Conservation (phyloP, 2,797 vertebrate species). For the Selene dorsalis region DNA sequence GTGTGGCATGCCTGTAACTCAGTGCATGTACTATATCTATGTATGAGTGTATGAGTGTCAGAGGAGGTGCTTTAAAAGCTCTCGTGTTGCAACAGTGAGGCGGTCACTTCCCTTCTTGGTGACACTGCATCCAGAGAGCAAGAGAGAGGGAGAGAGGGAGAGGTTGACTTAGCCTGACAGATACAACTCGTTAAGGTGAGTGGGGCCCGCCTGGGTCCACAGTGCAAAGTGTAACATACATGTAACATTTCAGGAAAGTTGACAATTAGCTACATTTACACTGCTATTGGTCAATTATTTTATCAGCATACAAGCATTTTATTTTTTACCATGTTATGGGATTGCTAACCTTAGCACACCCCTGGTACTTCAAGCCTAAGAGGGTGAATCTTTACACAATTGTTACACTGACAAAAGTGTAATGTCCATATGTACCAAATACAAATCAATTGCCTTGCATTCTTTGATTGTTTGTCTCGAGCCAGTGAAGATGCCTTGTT, state of each 20-base stretch:
- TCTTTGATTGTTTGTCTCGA: not conserved
- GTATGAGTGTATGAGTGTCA: constrained; percentile 14
- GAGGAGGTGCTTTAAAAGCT: constrained; percentile 42
- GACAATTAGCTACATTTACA: too few species aligned
- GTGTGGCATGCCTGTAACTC: constrained; percentile 29
- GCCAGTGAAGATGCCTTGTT: not conserved
- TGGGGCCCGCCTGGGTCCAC: not conserved
- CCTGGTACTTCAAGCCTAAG: too few species aligned
- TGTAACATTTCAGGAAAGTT: too few species aligned
- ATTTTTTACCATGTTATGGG: not conserved
- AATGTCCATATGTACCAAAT: not conserved
- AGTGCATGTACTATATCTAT: not conserved
- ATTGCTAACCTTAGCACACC: too few species aligned
- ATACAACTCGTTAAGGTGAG: not conserved
- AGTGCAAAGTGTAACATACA: too few species aligned
- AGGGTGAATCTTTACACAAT: not conserved
- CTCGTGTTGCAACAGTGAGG: constrained; percentile 58
- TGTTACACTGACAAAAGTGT: not conserved
- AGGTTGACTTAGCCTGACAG: not conserved
- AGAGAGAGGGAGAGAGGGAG: too few species aligned
- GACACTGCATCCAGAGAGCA: not conserved
- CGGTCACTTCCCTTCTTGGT: constrained; percentile 62
- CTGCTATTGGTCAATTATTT: not conserved
- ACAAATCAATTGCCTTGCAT: not conserved
- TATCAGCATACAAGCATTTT: not conserved